Percentiles rank a stretch among this genome's conserved stretches.
Conservation (phyloP, 2,888 invertebrate species). For the Thereva nobilitata region DNA sequence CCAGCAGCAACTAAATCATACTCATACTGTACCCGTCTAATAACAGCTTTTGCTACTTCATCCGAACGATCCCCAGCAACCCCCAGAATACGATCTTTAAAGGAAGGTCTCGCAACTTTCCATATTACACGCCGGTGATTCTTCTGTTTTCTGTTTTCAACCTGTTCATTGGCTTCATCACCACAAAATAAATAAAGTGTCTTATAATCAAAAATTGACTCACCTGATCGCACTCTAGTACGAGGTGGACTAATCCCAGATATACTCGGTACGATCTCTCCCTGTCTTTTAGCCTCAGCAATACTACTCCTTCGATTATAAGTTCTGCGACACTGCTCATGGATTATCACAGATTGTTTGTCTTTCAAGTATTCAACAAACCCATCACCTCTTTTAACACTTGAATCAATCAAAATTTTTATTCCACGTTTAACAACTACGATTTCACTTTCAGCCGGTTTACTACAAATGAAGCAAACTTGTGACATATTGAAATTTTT, state of each 20-base stretch:
- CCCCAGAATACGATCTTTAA: slow-evolving; percentile 9
- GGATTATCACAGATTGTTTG: background rate
- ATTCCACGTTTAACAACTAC: slow-evolving; percentile 1
- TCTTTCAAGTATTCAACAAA: background rate
- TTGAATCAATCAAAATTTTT: background rate
- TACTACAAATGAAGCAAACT: slow-evolving; percentile 7
- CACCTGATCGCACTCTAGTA: background rate
- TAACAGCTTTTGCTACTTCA: background rate
- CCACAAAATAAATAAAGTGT: background rate
- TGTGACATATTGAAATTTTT: no score
- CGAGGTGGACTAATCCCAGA: background rate
- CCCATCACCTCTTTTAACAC: background rate
- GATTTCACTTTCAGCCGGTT: background rate
- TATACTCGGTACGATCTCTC: background rate
- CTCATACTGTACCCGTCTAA: background rate
- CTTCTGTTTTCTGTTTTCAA: background rate
- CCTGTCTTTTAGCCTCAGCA: slow-evolving; percentile 5
- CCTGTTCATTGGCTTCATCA: slow-evolving; percentile 4
- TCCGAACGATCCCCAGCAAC: background rate
- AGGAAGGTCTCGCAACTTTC: background rate
- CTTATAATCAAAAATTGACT: slow-evolving; percentile 1
- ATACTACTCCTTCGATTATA: slow-evolving; percentile 2
- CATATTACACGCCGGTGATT: background rate
- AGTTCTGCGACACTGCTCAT: background rate
- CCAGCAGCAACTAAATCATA: slow-evolving; percentile 7